phyloP scores from a whole-genome alignment of 2,113 vertebrate species.

The Silurus meridionalis region DNA sequence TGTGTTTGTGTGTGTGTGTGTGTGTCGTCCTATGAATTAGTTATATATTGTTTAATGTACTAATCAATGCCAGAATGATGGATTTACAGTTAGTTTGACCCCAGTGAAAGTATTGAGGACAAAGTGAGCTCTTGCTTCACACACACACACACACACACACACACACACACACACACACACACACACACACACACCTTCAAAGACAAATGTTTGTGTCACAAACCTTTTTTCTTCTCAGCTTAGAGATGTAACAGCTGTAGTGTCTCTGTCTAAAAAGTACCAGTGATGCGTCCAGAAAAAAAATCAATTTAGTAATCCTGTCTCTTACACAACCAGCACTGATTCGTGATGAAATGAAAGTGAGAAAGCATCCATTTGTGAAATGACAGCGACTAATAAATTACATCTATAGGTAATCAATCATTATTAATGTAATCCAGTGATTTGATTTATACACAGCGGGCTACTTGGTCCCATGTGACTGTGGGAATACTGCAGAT shows the following conservation, averaged over 20 bases:
- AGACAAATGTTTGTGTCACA: slow-evolving; percentile 41
- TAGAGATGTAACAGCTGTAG: slow-evolving; percentile 38
- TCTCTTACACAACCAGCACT: slow-evolving; percentile 30
- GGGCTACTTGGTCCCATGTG: slow-evolving; percentile 24
- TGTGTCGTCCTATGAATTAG: not conserved
- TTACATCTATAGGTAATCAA: slow-evolving; percentile 52
- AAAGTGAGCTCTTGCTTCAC: slow-evolving; percentile 20
- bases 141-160: slow-evolving; percentile 29
- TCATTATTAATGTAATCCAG: slow-evolving; percentile 54
- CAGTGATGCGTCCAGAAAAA: slow-evolving; percentile 25
- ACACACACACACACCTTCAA: slow-evolving; percentile 19
- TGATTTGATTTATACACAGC: slow-evolving; percentile 49
- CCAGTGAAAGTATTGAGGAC: slow-evolving; percentile 12
- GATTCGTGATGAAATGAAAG: slow-evolving; percentile 43
- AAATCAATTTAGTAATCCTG: slow-evolving; percentile 15
- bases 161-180: slow-evolving; percentile 27
- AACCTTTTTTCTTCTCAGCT: slow-evolving; percentile 32
- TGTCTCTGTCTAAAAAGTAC: slow-evolving; percentile 23
- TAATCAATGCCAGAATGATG: slow-evolving; percentile 34
- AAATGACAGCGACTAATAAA: slow-evolving; percentile 59
- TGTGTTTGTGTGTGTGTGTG: too few species aligned
- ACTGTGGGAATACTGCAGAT: slow-evolving; percentile 30
- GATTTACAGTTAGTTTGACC: slow-evolving; percentile 30
- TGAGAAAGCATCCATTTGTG: slow-evolving; percentile 51
- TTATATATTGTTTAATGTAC: slow-evolving; percentile 6